phyloP scores from a whole-genome alignment of 2,113 vertebrate genomes.

The Sapajus apella region DNA sequence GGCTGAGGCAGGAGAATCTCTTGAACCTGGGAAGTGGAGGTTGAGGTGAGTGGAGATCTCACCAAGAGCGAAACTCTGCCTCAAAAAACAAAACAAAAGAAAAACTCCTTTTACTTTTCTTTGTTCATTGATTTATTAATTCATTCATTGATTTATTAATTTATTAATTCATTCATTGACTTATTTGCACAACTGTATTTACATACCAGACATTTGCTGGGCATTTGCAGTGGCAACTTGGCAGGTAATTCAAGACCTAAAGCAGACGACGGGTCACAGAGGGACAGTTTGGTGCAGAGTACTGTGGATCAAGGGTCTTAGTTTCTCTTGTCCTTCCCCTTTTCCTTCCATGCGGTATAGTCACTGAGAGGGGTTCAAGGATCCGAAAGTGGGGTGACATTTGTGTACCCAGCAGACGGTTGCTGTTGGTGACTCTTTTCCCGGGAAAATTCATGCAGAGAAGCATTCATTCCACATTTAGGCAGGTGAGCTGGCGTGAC shows the following conservation, averaged over 20 bases:
- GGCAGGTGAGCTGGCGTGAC: not conserved
- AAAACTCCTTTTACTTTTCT: not conserved
- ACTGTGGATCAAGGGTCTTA: not conserved
- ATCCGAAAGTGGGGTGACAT: no score
- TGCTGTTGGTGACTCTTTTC: not conserved
- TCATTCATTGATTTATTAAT: not conserved
- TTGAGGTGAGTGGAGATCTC: no score
- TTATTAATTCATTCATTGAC: not conserved
- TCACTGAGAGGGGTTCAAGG: not conserved
- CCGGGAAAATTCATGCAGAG: not conserved
- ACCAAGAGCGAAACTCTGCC: no score
- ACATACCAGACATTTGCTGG: not conserved
- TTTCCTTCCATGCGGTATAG: not conserved
- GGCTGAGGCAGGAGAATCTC: no score
- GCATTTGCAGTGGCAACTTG: not conserved
- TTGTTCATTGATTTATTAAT: not conserved
- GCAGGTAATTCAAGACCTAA: not conserved
- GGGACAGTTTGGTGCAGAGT: not conserved
- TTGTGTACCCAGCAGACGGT: not conserved
- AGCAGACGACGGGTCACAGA: no score
- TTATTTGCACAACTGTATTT: not conserved
- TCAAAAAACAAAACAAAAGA: no score
- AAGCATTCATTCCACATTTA: accelerated
- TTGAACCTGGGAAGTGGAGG: no score
- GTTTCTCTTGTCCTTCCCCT: no score